phyloP scores from a whole-genome alignment of 2,113 vertebrate species.

The Erythrocercus mccallii region DNA sequence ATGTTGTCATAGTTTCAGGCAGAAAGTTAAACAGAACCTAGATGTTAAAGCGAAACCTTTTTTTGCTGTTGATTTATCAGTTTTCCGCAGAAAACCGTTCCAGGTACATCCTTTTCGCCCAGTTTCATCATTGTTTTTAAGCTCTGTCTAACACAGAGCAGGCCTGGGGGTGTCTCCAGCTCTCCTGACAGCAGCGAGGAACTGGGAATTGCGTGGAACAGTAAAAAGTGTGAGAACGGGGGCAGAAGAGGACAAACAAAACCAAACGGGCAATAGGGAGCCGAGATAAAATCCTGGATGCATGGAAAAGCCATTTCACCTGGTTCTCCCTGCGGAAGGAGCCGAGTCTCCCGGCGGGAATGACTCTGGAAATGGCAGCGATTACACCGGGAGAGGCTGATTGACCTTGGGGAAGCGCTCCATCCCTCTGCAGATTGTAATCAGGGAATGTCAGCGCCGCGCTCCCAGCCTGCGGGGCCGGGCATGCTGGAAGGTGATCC shows the following conservation, averaged over 20 bases:
- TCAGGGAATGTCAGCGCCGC: background rate
- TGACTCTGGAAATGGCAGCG: background rate
- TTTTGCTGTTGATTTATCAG: background rate
- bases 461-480: background rate
- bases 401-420: background rate
- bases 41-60: background rate
- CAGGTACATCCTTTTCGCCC: background rate
- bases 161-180: background rate
- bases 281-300: accelerated
- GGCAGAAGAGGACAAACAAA: background rate
- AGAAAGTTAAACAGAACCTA: background rate
- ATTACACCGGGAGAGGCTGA: background rate
- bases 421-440: background rate
- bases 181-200: background rate
- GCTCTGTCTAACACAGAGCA: accelerated
- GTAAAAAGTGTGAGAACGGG: background rate
- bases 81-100: background rate
- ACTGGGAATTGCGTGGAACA: background rate
- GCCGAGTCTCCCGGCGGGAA: accelerated
- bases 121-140: background rate
- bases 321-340: background rate
- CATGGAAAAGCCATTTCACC: background rate
- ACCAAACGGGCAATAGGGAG: accelerated
- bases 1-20: background rate
- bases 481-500: background rate